Evolutionary conservation across 1,140 invertebrate species (phyloP).

Genomic region (Heterodera schachtii): DNA sequence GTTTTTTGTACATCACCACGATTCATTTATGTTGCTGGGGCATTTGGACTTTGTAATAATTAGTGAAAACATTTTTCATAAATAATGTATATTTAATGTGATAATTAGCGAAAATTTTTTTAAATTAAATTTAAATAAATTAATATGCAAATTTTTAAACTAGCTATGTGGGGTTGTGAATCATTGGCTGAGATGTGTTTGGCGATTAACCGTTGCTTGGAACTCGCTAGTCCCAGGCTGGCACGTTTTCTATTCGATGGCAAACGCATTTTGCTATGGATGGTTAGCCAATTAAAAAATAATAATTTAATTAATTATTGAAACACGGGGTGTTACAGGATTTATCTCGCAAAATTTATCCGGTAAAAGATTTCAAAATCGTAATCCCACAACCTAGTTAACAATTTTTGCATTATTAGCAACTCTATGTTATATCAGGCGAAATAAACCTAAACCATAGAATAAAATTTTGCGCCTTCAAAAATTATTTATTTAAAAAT

Average conservation of each 20-base stretch:
- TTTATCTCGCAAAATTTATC: too few species aligned
- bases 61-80: too few species aligned
- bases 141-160: neutral
- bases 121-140: neutral
- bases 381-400: too few species aligned
- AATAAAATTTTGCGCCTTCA: too few species aligned
- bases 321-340: too few species aligned
- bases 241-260: conserved; percentile 18
- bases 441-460: too few species aligned
- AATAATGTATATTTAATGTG: too few species aligned
- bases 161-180: conserved; percentile 29
- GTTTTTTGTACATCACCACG: conserved; percentile 23
- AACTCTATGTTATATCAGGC: too few species aligned
- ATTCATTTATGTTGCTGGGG: conserved; percentile 22
- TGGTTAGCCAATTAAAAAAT: conserved; percentile 9
- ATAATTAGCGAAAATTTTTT: neutral
- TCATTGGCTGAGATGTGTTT: conserved; percentile 19
- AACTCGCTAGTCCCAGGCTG: conserved; percentile 4
- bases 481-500: too few species aligned
- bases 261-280: conserved; percentile 38
- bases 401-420: too few species aligned
- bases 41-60: conserved; percentile 15
- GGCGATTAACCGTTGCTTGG: conserved; percentile 30
- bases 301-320: too few species aligned
- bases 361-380: too few species aligned